A percentile compares a stretch with the other conserved stretches of the same genome.
Evolutionary conservation across 2,888 invertebrate genomes (phyloP).

Genomic region (Dynastes tityus): DNA sequence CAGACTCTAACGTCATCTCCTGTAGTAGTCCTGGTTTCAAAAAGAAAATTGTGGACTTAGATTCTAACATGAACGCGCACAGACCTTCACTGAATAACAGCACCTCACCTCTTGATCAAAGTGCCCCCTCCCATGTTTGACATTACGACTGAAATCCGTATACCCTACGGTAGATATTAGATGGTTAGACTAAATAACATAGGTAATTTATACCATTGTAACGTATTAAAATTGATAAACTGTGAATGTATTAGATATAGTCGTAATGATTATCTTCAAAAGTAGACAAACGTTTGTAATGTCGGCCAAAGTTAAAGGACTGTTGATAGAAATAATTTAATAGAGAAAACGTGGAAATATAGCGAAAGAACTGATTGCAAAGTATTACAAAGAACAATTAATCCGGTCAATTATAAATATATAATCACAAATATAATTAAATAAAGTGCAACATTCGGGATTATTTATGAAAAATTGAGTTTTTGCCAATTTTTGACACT

Average conservation of each 20-base stretch:
- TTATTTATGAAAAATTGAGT: no score
- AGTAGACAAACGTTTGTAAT: neutral
- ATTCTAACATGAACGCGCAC: conserved; percentile 64
- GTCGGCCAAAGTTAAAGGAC: conserved; percentile 3
- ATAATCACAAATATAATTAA: no score
- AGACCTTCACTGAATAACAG: conserved; percentile 51
- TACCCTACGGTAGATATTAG: conserved; percentile 34
- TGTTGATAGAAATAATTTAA: neutral
- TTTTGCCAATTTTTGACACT: no score
- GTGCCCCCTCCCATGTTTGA: conserved; percentile 58
- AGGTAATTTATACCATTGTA: conserved; percentile 48
- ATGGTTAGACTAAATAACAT: conserved; percentile 39
- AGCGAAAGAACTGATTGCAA: conserved; percentile 5
- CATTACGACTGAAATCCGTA: conserved; percentile 55
- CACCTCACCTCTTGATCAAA: conserved; percentile 54
- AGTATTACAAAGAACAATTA: no score
- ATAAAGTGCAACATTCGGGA: no score
- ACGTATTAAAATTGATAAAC: conserved; percentile 7
- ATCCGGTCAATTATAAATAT: no score
- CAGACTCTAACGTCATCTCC: conserved; percentile 17
- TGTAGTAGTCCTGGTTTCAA: conserved; percentile 54
- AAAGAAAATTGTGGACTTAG: conserved; percentile 59
- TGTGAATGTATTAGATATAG: neutral
- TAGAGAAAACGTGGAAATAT: conserved; percentile 1
- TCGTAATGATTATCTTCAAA: neutral